Conservation (phyloP, 1,140 invertebrate species). For the Meloidogyne exigua region DNA sequence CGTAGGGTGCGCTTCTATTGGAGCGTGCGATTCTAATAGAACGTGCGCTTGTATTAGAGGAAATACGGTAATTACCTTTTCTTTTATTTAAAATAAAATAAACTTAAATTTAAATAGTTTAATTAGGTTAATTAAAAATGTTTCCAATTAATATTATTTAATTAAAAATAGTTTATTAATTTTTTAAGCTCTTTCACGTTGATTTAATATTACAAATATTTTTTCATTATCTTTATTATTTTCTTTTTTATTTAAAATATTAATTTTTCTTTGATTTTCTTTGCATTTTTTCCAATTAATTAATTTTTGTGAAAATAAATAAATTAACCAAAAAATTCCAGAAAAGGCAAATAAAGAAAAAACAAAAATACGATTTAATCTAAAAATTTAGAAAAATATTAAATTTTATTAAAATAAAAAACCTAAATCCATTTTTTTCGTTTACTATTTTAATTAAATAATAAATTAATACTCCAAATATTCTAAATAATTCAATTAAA, state of each 20-base stretch:
- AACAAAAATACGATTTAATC: slow-evolving; percentile 58
- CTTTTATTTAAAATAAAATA: too few species aligned
- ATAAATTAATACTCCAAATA: slow-evolving; percentile 51
- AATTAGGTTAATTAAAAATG: too few species aligned
- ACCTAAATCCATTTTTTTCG: slow-evolving; percentile 40
- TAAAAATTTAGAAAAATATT: slow-evolving; percentile 5
- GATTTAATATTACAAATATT: background rate
- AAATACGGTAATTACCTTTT: too few species aligned
- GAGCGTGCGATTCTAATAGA: too few species aligned
- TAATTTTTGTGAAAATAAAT: slow-evolving; percentile 26
- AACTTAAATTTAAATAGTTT: too few species aligned
- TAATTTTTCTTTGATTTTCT: background rate
- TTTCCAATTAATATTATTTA: too few species aligned
- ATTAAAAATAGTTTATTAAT: background rate
- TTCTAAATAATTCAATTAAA: slow-evolving; percentile 54
- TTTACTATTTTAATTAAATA: slow-evolving; percentile 49
- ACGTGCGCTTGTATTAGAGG: too few species aligned
- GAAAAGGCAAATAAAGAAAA: slow-evolving; percentile 43
- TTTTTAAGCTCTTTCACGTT: background rate
- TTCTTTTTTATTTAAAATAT: background rate
- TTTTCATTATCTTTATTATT: background rate
- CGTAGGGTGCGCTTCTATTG: too few species aligned
- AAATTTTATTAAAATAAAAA: background rate
- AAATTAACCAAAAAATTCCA: slow-evolving; percentile 37
- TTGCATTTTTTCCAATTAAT: background rate